phyloP scores from a whole-genome alignment of 2,113 vertebrate species.

The Delphinapterus leucas region DNA sequence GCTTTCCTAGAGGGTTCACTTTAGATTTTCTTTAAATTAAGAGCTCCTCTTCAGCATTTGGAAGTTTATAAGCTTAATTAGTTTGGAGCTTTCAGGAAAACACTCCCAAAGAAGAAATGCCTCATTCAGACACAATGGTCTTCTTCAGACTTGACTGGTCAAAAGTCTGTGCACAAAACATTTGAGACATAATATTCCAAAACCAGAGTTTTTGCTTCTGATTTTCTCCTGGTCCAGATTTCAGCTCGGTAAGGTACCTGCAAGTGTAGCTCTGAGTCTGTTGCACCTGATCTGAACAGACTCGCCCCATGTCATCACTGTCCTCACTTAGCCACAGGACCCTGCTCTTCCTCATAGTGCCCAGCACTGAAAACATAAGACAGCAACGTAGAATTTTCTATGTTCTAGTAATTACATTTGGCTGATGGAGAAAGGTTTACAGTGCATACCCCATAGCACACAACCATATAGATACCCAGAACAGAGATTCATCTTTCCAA shows the following conservation, averaged over 20 bases:
- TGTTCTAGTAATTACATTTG: background rate
- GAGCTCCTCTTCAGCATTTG: constrained; percentile 10
- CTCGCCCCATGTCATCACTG: background rate
- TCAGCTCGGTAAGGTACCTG: background rate
- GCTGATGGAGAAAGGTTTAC: background rate
- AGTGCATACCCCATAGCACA: background rate
- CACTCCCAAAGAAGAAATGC: background rate
- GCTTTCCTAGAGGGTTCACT: constrained; percentile 15
- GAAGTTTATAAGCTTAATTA: constrained; percentile 46
- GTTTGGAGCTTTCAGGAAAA: background rate
- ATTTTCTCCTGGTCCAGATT: background rate
- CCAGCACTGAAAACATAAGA: background rate
- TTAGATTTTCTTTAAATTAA: constrained; percentile 59
- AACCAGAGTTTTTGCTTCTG: background rate
- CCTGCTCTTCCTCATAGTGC: too few relatives aligned
- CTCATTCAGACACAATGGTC: background rate
- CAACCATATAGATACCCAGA: background rate
- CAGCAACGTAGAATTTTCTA: background rate
- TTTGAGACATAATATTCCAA: background rate
- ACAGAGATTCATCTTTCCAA: background rate
- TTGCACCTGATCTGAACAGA: background rate
- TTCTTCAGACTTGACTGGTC: background rate
- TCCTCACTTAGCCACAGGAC: background rate
- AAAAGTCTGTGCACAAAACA: background rate
- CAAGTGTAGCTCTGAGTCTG: background rate